phyloP scores from a whole-genome alignment of 2,888 invertebrate species.

The Cheilosia soror region DNA sequence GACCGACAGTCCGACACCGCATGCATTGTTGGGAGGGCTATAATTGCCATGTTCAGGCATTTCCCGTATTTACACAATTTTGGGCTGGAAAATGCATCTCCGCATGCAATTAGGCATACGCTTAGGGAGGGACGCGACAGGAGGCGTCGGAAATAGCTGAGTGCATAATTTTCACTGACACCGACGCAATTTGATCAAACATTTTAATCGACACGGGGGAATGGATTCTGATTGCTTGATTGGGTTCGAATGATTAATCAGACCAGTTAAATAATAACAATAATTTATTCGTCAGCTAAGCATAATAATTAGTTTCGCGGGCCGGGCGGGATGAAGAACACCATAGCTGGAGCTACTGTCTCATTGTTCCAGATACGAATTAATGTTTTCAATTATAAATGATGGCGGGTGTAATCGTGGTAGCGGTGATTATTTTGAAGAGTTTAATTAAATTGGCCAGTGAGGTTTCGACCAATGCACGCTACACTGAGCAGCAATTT shows the following conservation, averaged over 20 bases:
- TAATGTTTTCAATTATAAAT: slow-evolving; percentile 73
- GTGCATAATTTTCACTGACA: slow-evolving; percentile 42
- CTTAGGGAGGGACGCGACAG: slow-evolving; percentile 48
- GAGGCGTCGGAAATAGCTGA: slow-evolving; percentile 1
- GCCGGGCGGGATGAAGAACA: slow-evolving; percentile 17
- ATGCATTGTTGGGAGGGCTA: neutral
- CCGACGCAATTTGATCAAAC: slow-evolving; percentile 49
- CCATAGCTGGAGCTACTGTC: neutral
- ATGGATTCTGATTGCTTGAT: slow-evolving; percentile 64
- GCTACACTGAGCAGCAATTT: slow-evolving; percentile 70
- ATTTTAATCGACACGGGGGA: slow-evolving; percentile 57
- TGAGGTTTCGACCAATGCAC: slow-evolving; percentile 65
- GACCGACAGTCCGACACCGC: neutral
- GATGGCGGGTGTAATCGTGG: slow-evolving; percentile 70
- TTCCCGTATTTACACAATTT: slow-evolving; percentile 20
- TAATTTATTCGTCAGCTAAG: slow-evolving; percentile 73
- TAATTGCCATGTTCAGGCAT: slow-evolving; percentile 16
- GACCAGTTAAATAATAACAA: slow-evolving; percentile 72
- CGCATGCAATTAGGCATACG: slow-evolving; percentile 49
- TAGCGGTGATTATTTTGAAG: slow-evolving; percentile 72
- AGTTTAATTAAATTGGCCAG: slow-evolving; percentile 74
- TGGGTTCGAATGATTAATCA: slow-evolving; percentile 71
- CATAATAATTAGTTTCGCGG: slow-evolving; percentile 72
- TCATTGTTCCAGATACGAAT: slow-evolving; percentile 52
- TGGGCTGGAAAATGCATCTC: slow-evolving; percentile 30